Base-by-base conservation (phyloP, 1,140 invertebrate genomes). In the Bombus turneri region DNA sequence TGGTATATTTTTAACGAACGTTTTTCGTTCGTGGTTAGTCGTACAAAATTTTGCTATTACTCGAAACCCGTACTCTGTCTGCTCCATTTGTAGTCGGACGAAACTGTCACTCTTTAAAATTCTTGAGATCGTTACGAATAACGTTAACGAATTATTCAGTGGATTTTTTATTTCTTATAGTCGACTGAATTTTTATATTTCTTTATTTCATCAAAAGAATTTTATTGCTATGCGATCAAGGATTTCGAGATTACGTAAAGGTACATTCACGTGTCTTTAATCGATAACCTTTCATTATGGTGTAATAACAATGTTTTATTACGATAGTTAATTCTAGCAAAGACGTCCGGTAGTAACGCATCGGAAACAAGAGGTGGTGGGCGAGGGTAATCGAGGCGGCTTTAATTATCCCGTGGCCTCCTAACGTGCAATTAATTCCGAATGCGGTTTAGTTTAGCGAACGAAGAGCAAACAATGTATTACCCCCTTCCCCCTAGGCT, bases 401-500 rank as follows among this genome's bases (percentile, higher is more conserved):
- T 93, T 93, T 93, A 93, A 93, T 93, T 93, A 93, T 93, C 92
- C 91, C 89, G 88, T 88, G 91, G 91, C 88, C 89, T 93, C 75
- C 91, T 92, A 93, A 93, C 92, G 91, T 93, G 92, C 92, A 93
- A 93, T 93, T 93, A 93, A 93, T 93, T 93, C 91, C 91, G 87
- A 92, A 93, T 93, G 92, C 91, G 92, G 92, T 93, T 93, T 92
- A 93, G 92, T 93, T 93, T 92, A 93, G 91, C 92, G 91, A 92
- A 93, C 90, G 91, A 91, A 92, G 90, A 93, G 92, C 92, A 93
- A 93, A 93, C 92, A 93, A 92, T 93, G 91, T 93, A 93, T 93
- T 93, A 93, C 86, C 87, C 83, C 5, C 47, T 18, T 5, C 5
- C 15, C 15, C 78, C 76, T 79, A 88, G 87, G 86, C 83, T 88